A percentile compares a stretch with the other conserved stretches of the same genome.
Evolutionary conservation across 1,140 invertebrate species (phyloP).

Genomic region (Maniola jurtina): DNA sequence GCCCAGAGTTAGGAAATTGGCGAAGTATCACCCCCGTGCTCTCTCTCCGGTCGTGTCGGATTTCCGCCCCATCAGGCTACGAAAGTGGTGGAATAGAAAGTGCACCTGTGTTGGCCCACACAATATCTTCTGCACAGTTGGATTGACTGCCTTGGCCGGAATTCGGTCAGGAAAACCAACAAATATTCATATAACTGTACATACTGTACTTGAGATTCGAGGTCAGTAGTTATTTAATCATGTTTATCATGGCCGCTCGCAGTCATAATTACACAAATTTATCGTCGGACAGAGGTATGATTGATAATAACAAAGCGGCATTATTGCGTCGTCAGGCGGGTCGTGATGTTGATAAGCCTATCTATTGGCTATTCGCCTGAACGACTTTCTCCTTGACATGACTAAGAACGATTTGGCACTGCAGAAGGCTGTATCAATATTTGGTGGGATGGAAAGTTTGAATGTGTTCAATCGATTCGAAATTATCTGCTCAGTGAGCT

Average conservation of each 20-base stretch:
- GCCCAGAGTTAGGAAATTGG: too few species aligned
- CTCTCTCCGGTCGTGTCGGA: too few species aligned
- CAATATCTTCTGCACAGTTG: too few species aligned
- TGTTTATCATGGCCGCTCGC: slow-evolving; percentile 5
- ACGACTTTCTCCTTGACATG: slow-evolving; percentile 45
- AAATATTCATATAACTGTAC: neutral
- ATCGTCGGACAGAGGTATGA: slow-evolving; percentile 31
- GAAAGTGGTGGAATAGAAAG: too few species aligned
- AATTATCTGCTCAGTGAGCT: slow-evolving; percentile 55
- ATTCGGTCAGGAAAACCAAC: too few species aligned
- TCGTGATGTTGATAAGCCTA: slow-evolving; percentile 56
- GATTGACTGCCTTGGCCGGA: too few species aligned
- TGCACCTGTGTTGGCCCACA: too few species aligned
- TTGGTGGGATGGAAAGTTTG: slow-evolving; percentile 53
- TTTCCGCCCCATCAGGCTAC: too few species aligned
- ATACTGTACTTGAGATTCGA: slow-evolving; percentile 3
- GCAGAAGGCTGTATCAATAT: slow-evolving; percentile 41
- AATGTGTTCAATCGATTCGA: slow-evolving; percentile 52
- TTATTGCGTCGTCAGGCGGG: slow-evolving; percentile 37
- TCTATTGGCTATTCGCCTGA: slow-evolving; percentile 56
- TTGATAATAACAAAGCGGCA: slow-evolving; percentile 37
- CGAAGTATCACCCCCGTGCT: too few species aligned
- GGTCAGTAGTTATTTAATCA: slow-evolving; percentile 14
- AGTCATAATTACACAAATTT: slow-evolving; percentile 32
- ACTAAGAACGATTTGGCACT: slow-evolving; percentile 41